phyloP scores from a whole-genome alignment of 2,888 invertebrate genomes.

The Apotomis capreana region DNA sequence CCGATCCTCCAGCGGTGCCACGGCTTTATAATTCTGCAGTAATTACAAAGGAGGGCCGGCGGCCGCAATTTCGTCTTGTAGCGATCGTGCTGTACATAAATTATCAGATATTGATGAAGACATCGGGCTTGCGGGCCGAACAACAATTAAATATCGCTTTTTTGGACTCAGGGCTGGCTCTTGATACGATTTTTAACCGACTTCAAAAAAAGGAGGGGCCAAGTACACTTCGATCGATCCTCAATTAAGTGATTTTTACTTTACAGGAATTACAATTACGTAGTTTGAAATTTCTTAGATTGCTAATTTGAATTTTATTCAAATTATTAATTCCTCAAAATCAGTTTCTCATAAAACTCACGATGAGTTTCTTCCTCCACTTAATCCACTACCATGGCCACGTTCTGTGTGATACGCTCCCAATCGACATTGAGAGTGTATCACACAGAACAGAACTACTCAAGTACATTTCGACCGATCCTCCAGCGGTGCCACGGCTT shows the following conservation, averaged over 20 bases:
- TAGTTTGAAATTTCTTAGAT: too few relatives aligned
- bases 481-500: slow-evolving; percentile 77
- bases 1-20: slow-evolving; percentile 70
- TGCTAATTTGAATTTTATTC: too few relatives aligned
- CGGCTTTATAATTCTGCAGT: slow-evolving; percentile 81
- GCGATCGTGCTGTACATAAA: slow-evolving; percentile 81
- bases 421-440: not conserved
- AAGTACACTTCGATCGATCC: slow-evolving; percentile 44
- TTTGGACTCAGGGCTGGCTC: slow-evolving; percentile 51
- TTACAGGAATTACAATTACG: too few relatives aligned
- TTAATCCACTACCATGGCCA: too few relatives aligned
- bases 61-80: slow-evolving; percentile 84
- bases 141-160: slow-evolving; percentile 63
- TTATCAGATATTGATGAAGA: slow-evolving; percentile 84
- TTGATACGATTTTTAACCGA: slow-evolving; percentile 37
- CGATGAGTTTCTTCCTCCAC: too few relatives aligned
- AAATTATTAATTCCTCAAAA: too few relatives aligned
- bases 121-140: slow-evolving; percentile 76
- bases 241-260: slow-evolving; percentile 37
- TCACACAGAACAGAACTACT: not conserved
- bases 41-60: slow-evolving; percentile 85
- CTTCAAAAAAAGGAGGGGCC: too few relatives aligned
- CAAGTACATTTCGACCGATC: slow-evolving; percentile 40
- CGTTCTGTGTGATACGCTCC: too few relatives aligned
- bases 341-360: too few relatives aligned